Base-by-base conservation (phyloP, 92 coral and sea anemone species). In the Porites rus region DNA sequence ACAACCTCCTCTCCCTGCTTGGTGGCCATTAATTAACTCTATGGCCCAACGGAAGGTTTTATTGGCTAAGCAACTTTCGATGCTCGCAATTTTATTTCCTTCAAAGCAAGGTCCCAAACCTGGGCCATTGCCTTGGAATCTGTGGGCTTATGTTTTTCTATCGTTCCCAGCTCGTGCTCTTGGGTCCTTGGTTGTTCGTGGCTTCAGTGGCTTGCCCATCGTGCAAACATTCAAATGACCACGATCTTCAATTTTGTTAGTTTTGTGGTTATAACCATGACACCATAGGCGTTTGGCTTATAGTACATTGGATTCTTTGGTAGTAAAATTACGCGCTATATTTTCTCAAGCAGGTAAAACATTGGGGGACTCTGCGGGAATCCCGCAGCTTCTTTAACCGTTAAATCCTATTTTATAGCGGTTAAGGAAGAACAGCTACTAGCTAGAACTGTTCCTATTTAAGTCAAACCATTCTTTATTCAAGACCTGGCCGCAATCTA, bases 21-120 rank as follows among this genome's bases (percentile, higher is more conserved):
- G 74, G 91, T 88, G 84, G 91, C 91, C 88, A 20, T 20, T 88
- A 2, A 18, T 88, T 8, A 12, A 65, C 10, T 65, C 69, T n/a
- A 77, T 63, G 63, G 66, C 79, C 1, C 22, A 62, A 56, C 11
- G 70, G 25, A 74, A 82, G 78, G 43, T 74, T 11, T 25, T 74
- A 54, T 51, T 81, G 8, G 87, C 79, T 1, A 61, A 10, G 60
- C 53, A 46, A n/a, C 53, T 69, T 22, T 70, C 52, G 12, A 64
- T 59, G 28, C 58, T 65, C 10, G 62, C 70, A 17, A 54, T 81
- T 20, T 53, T 88, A 31, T 81, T 88, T 61, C 90, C 79, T 5
- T 58, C 74, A 10, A 78, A 22, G 38, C 81, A 80, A 22, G 72
- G 89, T 74, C 78, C 65, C 60, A 53, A 65, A 46, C 88, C 81